Percentiles rank a stretch among this genome's conserved stretches.
Evolutionary conservation across 1,140 invertebrate species (phyloP).

Genomic region (Drosophila watanabei): DNA sequence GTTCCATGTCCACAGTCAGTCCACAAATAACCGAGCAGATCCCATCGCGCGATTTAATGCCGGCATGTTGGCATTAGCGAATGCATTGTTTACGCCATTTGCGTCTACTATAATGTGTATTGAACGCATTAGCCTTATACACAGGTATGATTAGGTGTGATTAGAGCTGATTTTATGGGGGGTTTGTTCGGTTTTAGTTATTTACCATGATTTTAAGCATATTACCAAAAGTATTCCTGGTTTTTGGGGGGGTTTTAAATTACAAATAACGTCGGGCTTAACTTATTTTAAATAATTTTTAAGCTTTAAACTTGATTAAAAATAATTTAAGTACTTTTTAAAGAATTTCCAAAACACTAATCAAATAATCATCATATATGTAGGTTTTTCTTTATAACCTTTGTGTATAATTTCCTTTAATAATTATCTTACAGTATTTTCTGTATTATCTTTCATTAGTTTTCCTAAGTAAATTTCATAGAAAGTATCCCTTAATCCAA

Average conservation of each 20-base stretch:
- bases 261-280: not conserved
- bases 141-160: slow-evolving; percentile 16
- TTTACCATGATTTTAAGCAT: not conserved
- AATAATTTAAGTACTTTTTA: not conserved
- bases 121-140: slow-evolving; percentile 20
- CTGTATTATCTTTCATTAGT: not conserved
- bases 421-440: not conserved
- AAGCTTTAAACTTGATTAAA: no score
- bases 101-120: slow-evolving; percentile 18
- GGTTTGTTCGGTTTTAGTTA: not conserved
- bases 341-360: not conserved
- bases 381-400: not conserved
- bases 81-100: slow-evolving; percentile 37
- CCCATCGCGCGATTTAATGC: slow-evolving; percentile 24
- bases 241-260: not conserved
- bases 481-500: not conserved
- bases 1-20: not conserved
- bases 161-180: not conserved
- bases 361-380: not conserved
- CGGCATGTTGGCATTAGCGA: slow-evolving; percentile 41
- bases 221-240: not conserved
- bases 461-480: no score
- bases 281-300: no score
- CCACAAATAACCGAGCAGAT: slow-evolving; percentile 40
- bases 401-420: not conserved